A percentile compares a stretch with the other conserved stretches of the same genome.
These are phyloP conservation scores for Sycobia sp. DNA, from an alignment of 1,140 invertebrate species.

Conservation along the genomic window DNA sequence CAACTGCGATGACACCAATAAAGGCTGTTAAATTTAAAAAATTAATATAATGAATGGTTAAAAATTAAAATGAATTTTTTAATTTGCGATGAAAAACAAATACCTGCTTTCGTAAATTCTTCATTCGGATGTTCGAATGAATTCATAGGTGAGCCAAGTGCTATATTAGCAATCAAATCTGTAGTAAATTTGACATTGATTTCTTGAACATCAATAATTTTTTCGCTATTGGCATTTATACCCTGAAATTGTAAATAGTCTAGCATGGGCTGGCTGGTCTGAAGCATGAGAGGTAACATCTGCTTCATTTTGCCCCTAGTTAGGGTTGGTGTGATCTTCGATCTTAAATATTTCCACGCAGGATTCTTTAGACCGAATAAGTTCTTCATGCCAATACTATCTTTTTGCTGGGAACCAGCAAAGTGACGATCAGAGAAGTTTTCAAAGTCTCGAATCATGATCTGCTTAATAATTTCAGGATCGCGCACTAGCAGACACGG, in stretches of 20 bases:
- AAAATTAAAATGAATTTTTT: no score
- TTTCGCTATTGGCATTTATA: no score
- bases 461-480: constrained; percentile 43
- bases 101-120: no score
- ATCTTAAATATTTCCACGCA: constrained; percentile 53
- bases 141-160: no score
- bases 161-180: constrained; percentile 47
- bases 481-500: constrained; percentile 42
- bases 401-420: constrained; percentile 33
- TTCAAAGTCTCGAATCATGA: constrained; percentile 62
- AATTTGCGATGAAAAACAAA: no score
- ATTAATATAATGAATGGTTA: no score
- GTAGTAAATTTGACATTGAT: not conserved
- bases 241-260: constrained; percentile 37
- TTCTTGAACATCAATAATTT: not conserved
- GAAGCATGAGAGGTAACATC: constrained; percentile 57
- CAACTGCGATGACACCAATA: no score
- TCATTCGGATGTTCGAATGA: no score
- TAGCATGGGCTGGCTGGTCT: constrained; percentile 42
- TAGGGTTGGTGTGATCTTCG: constrained; percentile 60
- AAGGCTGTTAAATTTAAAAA: no score
- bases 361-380: constrained; percentile 48
- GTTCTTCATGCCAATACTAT: constrained; percentile 39
- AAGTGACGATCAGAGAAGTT: constrained; percentile 57
- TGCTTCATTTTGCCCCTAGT: constrained; percentile 60